Evolutionary conservation across 2,113 vertebrate genomes (phyloP).

Genomic region (Alaudala cheleensis): DNA sequence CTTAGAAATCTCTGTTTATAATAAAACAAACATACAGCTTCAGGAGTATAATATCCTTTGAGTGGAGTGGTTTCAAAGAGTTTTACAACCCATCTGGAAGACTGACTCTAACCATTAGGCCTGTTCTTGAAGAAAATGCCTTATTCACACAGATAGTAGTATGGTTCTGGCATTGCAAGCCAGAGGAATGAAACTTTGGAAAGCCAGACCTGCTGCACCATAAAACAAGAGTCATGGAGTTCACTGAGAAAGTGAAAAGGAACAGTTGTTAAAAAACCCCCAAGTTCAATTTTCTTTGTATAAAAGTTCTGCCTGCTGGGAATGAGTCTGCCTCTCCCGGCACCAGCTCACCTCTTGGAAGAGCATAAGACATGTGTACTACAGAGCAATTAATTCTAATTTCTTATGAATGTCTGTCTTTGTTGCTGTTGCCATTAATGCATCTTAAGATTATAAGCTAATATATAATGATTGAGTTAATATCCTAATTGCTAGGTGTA

Average conservation of each 20-base stretch:
- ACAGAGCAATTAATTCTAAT: neutral
- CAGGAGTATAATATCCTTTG: constrained; percentile 43
- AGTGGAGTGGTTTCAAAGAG: constrained; percentile 69
- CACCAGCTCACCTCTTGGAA: neutral
- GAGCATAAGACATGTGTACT: neutral
- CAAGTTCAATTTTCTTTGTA: constrained; percentile 3
- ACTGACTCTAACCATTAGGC: constrained; percentile 41
- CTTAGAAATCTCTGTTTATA: constrained; percentile 49
- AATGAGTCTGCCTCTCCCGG: neutral
- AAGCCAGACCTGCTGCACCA: constrained; percentile 52
- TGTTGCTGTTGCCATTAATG: neutral
- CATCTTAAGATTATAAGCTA: neutral
- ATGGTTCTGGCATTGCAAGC: constrained; percentile 51
- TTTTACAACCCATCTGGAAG: constrained; percentile 75
- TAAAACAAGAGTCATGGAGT: constrained; percentile 42
- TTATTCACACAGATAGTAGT: constrained; percentile 63
- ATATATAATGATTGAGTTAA: neutral
- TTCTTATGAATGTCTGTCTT: neutral
- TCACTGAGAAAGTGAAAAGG: constrained; percentile 51
- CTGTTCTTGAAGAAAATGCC: constrained; percentile 58
- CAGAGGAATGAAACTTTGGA: constrained; percentile 5
- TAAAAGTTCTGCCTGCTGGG: constrained; percentile 24
- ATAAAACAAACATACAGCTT: constrained; percentile 54
- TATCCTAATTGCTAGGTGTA: neutral
- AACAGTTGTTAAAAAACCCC: neutral